Conservation (phyloP, 2,113 vertebrate species). For the Pandion haliaetus region DNA sequence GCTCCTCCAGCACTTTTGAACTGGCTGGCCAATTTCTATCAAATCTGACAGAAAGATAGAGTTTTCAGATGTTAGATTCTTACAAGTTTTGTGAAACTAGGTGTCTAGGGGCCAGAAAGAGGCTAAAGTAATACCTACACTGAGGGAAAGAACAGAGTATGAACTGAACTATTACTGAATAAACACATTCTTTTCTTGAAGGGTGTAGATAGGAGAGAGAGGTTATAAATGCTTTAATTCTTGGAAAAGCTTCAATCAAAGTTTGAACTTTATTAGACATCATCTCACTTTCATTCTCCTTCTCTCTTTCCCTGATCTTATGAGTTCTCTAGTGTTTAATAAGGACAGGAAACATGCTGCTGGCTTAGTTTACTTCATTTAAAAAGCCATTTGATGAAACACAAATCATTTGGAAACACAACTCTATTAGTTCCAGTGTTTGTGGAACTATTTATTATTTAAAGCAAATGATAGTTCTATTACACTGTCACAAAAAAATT, state of each 20-base stretch:
- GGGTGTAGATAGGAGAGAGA: background rate
- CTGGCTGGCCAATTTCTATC: background rate
- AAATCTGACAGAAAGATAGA: background rate
- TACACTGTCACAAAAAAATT: background rate
- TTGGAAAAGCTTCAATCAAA: constrained; percentile 29
- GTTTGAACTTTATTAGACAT: constrained; percentile 6
- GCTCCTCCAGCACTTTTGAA: background rate
- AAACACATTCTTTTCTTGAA: background rate
- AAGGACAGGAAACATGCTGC: constrained; percentile 8
- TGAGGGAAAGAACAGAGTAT: background rate
- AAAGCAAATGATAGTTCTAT: background rate
- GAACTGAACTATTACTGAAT: background rate
- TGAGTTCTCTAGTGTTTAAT: constrained; percentile 44
- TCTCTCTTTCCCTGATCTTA: background rate
- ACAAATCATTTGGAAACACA: constrained; percentile 30
- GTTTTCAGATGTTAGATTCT: background rate
- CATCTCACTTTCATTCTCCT: background rate
- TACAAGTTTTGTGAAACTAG: background rate
- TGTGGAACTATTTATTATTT: constrained; percentile 51
- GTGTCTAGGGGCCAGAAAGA: background rate
- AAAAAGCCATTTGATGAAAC: constrained; percentile 12
- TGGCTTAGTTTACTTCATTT: constrained; percentile 51
- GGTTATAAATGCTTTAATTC: constrained; percentile 14
- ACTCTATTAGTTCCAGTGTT: constrained; percentile 24
- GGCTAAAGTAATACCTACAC: background rate